A percentile compares a stretch with the other conserved stretches of the same genome.
Conservation (phyloP, 1,140 invertebrate genomes). For the Mactra quadrangularis region DNA sequence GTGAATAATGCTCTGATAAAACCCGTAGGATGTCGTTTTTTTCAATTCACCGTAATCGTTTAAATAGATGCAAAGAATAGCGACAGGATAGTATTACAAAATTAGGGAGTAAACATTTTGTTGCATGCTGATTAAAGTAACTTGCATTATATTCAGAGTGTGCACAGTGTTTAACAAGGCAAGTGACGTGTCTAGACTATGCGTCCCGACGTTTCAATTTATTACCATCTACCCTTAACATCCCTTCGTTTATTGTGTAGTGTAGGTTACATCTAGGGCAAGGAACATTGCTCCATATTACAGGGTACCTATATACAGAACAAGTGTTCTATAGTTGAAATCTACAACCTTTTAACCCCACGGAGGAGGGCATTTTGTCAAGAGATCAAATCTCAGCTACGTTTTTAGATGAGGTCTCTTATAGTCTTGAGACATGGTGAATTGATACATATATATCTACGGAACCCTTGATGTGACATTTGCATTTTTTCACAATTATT, state of each 20-base stretch:
- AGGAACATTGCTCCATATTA: constrained; percentile 13
- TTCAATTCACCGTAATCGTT: too few relatives aligned
- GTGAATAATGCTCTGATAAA: too few relatives aligned
- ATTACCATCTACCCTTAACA: constrained; percentile 28
- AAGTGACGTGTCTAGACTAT: constrained; percentile 12
- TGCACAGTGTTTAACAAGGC: too few relatives aligned
- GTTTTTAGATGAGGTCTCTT: background rate
- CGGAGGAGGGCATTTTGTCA: constrained; percentile 25
- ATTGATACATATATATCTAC: too few relatives aligned
- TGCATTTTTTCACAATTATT: constrained; percentile 18
- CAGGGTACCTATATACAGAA: constrained; percentile 28
- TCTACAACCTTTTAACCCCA: constrained; percentile 18
- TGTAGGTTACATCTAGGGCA: constrained; percentile 15
- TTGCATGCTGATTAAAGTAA: too few relatives aligned
- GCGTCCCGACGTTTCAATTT: constrained; percentile 19
- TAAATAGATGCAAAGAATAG: too few relatives aligned
- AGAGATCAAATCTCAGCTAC: constrained; percentile 4
- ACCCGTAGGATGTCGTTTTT: too few relatives aligned
- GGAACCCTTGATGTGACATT: too few relatives aligned
- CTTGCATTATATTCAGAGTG: too few relatives aligned
- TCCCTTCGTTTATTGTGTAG: background rate
- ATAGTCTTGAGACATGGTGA: constrained; percentile 7
- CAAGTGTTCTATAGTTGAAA: constrained; percentile 13
- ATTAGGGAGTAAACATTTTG: too few relatives aligned
- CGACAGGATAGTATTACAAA: too few relatives aligned